phyloP scores from a whole-genome alignment of 2,888 invertebrate species.

The Arctia plantaginis region DNA sequence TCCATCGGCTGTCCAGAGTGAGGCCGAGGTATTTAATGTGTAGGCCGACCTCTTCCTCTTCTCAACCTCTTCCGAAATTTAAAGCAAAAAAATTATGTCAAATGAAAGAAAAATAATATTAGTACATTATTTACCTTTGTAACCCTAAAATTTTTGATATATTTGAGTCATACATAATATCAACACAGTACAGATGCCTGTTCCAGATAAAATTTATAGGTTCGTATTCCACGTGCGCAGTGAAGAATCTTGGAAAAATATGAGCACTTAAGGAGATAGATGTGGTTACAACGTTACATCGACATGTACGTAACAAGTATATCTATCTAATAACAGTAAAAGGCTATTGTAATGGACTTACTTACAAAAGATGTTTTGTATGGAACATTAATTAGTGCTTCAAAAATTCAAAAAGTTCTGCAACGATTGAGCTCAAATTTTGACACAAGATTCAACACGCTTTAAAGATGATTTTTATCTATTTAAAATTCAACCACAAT shows the following conservation, averaged over 20 bases:
- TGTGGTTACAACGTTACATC: conserved; percentile 14
- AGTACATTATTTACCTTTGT: neutral
- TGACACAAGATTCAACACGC: no score
- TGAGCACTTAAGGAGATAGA: conserved; percentile 16
- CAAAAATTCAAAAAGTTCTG: no score
- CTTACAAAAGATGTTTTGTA: neutral
- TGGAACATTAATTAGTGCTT: no score
- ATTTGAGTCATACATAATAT: neutral
- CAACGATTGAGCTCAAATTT: no score
- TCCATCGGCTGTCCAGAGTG: no score
- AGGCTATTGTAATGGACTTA: neutral
- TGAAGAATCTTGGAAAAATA: conserved; percentile 12
- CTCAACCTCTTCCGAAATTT: no score
- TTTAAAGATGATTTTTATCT: no score
- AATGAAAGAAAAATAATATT: neutral
- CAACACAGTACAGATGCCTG: neutral
- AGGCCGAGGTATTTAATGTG: no score
- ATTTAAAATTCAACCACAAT: no score
- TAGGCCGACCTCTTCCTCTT: no score
- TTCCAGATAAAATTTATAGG: neutral
- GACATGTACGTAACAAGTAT: neutral
- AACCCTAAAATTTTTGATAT: neutral
- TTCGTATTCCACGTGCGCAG: conserved; percentile 3
- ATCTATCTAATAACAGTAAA: neutral
- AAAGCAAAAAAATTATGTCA: no score